Percentiles rank a stretch among this genome's conserved stretches.
phyloP scores from a whole-genome alignment of 2,888 invertebrate genomes.

The Trissoscelio sp. region DNA sequence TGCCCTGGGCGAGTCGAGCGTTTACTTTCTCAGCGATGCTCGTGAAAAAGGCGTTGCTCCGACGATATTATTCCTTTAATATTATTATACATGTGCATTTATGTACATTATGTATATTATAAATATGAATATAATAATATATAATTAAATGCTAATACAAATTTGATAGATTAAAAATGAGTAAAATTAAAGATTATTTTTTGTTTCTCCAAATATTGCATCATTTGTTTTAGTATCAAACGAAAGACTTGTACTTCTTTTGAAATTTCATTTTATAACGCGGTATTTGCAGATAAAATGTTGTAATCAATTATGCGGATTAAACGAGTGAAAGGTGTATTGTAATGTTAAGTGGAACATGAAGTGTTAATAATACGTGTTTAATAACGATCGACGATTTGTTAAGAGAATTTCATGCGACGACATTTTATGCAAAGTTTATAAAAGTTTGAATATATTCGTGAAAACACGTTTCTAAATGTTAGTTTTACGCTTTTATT shows the following conservation, averaged over 20 bases:
- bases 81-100: no score
- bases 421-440: not conserved
- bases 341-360: conserved; percentile 43
- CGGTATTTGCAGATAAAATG: conserved; percentile 23
- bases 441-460: not conserved
- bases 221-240: no score
- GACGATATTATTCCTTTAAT: conserved; percentile 27
- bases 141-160: no score
- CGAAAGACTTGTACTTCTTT: not conserved
- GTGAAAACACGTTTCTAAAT: not conserved
- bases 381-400: conserved; percentile 31
- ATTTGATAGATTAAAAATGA: no score
- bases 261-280: conserved; percentile 12
- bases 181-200: no score
- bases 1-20: conserved; percentile 61
- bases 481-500: not conserved
- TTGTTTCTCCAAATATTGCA: no score
- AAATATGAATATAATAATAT: no score
- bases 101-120: no score
- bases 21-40: conserved; percentile 65
- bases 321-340: conserved; percentile 52
- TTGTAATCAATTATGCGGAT: conserved; percentile 46
- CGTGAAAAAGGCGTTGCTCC: conserved; percentile 60
- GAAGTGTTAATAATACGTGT: conserved; percentile 41
- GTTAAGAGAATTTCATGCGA: not conserved